Conservation (phyloP, 2,797 vertebrate genomes). For the Smutsia gigantea region DNA sequence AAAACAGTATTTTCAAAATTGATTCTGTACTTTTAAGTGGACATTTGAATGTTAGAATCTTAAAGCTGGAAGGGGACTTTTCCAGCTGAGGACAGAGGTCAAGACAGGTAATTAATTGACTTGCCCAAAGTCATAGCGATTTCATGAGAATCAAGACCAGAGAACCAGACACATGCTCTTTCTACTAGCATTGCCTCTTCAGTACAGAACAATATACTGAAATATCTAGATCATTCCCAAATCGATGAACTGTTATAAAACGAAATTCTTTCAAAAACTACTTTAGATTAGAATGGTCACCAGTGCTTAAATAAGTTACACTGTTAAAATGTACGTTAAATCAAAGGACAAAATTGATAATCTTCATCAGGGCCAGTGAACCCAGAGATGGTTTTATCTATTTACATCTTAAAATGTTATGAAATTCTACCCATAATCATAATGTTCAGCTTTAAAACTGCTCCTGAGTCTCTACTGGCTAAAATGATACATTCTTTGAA, state of each 20-base stretch:
- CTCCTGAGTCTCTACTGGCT: background rate
- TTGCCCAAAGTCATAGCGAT: background rate
- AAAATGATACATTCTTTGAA: constrained; percentile 16
- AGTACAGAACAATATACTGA: background rate
- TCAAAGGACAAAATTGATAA: background rate
- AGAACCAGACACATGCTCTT: background rate
- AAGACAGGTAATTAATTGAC: background rate
- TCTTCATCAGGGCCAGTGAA: background rate
- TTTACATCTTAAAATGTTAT: background rate
- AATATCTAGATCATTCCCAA: background rate
- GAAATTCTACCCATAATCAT: background rate
- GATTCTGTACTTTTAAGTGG: background rate
- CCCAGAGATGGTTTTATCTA: background rate
- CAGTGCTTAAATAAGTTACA: background rate
- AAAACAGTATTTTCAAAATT: background rate
- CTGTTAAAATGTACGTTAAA: background rate
- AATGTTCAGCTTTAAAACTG: constrained; percentile 40
- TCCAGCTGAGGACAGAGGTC: background rate
- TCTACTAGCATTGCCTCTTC: background rate
- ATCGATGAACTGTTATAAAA: background rate
- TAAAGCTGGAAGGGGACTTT: background rate
- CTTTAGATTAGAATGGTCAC: background rate
- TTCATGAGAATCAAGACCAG: background rate
- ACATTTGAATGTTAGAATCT: background rate
- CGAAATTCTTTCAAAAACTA: background rate